Conservation (phyloP, 2,888 invertebrate genomes). For the Caenorhabditis sp. region DNA sequence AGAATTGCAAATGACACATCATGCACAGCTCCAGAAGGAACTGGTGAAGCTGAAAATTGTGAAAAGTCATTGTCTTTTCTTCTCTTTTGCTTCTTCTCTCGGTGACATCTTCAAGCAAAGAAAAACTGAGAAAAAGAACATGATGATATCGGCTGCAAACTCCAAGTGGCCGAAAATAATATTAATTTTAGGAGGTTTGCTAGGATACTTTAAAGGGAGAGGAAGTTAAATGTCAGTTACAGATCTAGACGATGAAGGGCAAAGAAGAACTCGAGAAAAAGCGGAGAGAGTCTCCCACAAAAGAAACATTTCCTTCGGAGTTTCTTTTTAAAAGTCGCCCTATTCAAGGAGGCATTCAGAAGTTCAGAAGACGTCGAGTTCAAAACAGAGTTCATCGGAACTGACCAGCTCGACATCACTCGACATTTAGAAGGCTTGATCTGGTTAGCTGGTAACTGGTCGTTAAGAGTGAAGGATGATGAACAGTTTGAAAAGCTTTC, state of each 20-base stretch:
- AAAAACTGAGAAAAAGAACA: background rate
- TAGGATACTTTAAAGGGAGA: background rate
- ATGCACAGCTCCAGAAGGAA: conserved; percentile 48
- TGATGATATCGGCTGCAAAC: background rate
- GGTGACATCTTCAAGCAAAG: conserved; percentile 19
- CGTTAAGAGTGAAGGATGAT: background rate
- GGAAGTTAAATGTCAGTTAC: conserved; percentile 37
- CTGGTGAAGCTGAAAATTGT: conserved; percentile 62
- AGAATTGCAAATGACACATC: conserved; percentile 54
- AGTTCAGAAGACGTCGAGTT: conserved; percentile 25
- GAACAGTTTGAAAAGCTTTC: background rate
- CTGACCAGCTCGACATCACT: background rate
- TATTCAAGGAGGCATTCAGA: conserved; percentile 37
- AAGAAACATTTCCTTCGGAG: conserved; percentile 30
- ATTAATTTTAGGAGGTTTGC: background rate
- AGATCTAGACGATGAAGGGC: background rate
- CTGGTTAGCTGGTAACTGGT: background rate
- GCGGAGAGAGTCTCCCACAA: background rate
- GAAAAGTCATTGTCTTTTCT: conserved; percentile 18
- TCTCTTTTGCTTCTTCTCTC: background rate
- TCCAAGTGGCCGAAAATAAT: background rate
- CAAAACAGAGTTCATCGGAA: conserved; percentile 14
- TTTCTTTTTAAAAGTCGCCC: conserved; percentile 8
- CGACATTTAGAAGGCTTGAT: background rate
- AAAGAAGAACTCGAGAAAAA: background rate